phyloP scores from a whole-genome alignment of 2,888 invertebrate genomes.

The Homarus gammarus region DNA sequence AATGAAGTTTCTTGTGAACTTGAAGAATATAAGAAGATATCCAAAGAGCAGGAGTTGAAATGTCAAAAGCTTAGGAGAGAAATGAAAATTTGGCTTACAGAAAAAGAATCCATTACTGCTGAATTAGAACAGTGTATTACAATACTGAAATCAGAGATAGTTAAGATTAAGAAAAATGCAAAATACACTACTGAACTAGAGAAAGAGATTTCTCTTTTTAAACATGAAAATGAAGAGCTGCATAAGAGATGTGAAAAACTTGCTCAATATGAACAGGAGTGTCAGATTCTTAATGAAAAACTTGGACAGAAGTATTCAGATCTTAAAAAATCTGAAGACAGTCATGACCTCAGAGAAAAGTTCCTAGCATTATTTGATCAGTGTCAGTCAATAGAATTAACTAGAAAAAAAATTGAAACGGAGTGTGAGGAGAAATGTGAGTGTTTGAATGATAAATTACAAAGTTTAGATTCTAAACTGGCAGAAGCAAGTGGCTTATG shows the following conservation, averaged over 20 bases:
- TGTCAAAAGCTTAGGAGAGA: background rate
- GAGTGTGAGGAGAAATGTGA: slow-evolving; percentile 48
- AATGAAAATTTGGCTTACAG: background rate
- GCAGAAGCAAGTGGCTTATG: background rate
- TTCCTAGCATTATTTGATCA: slow-evolving; percentile 18
- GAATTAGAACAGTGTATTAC: slow-evolving; percentile 2
- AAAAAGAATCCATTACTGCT: background rate
- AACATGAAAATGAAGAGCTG: background rate
- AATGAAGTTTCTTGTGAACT: background rate
- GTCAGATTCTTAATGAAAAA: background rate
- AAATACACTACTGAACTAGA: background rate
- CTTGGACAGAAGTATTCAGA: background rate
- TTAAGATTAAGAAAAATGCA: background rate
- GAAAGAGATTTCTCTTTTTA: slow-evolving; percentile 4
- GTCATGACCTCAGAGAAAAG: slow-evolving; percentile 17
- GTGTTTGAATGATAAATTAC: slow-evolving; percentile 18
- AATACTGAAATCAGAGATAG: background rate
- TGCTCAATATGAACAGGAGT: slow-evolving; percentile 8
- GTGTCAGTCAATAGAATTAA: slow-evolving; percentile 11
- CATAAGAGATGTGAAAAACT: background rate
- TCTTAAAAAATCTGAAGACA: background rate
- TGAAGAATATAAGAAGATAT: background rate
- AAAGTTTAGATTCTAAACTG: slow-evolving; percentile 35
- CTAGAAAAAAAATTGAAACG: slow-evolving; percentile 28
- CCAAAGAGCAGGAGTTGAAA: background rate